Conservation (phyloP, 2,113 vertebrate species). For the Lycocorax pyrrhopterus region DNA sequence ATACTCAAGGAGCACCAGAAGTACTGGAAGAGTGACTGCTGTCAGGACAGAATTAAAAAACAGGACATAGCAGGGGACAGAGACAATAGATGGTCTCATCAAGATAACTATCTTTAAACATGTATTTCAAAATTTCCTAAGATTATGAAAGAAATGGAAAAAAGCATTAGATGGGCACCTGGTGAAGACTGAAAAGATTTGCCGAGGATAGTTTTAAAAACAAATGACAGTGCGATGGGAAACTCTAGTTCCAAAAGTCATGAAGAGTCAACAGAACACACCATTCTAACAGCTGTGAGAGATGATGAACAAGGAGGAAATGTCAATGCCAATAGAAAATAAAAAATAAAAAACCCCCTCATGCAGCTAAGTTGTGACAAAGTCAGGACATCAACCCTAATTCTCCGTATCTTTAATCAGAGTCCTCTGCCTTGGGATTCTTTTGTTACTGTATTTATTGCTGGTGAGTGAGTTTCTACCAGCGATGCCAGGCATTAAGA, state of each 20-base stretch:
- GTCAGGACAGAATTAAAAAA: background rate
- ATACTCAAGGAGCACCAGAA: background rate
- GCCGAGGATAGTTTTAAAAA: background rate
- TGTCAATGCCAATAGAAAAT: background rate
- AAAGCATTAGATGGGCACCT: background rate
- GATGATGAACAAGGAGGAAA: background rate
- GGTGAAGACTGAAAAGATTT: background rate
- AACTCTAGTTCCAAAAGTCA: background rate
- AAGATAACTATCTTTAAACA: background rate
- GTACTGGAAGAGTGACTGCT: background rate
- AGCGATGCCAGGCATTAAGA: background rate
- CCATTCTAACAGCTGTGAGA: background rate
- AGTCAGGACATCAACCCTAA: background rate
- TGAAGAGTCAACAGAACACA: background rate
- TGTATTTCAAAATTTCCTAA: background rate
- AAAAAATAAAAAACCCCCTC: background rate
- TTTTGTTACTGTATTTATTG: background rate
- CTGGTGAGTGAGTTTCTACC: background rate
- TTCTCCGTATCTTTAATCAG: accelerated
- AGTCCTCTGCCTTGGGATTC: background rate
- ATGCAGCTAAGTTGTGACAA: background rate
- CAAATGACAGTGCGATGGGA: accelerated
- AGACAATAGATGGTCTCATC: background rate
- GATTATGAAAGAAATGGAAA: background rate
- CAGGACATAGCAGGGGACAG: background rate